A percentile compares a stretch with the other conserved stretches of the same genome.
These are phyloP conservation scores for Crotalus viridis DNA, from an alignment of 2,113 vertebrate species.

Conservation along the genomic window DNA sequence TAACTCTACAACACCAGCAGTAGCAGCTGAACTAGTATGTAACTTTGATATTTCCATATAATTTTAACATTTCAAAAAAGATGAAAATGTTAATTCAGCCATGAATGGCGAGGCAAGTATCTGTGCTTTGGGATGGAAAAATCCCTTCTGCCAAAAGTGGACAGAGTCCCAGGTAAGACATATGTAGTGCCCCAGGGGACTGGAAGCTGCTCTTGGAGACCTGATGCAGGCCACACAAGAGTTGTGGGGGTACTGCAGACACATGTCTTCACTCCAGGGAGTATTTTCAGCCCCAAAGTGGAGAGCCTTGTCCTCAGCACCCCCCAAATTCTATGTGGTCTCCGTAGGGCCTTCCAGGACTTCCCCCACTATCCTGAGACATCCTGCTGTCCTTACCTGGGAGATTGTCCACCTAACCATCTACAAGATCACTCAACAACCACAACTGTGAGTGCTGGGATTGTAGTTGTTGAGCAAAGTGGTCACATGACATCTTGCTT, in stretches of 20 bases:
- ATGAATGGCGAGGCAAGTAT: not conserved
- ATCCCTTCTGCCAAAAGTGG: not conserved
- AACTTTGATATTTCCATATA: constrained; percentile 9
- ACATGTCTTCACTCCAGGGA: not conserved
- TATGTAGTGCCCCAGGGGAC: not conserved
- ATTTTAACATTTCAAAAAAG: not conserved
- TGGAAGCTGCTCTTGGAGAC: not conserved
- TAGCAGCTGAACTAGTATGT: constrained; percentile 76
- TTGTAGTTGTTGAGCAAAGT: not conserved
- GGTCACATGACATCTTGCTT: not conserved
- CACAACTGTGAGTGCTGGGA: not conserved
- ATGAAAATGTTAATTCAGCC: not conserved
- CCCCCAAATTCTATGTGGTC: not conserved
- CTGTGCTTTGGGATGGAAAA: not conserved
- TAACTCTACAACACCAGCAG: constrained; percentile 51
- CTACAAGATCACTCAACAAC: not conserved
- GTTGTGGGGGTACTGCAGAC: not conserved
- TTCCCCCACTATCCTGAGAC: not conserved
- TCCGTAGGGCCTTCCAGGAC: not conserved
- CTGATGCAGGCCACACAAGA: not conserved
- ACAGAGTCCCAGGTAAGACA: not conserved
- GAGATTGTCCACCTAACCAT: not conserved
- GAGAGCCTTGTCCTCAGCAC: not conserved
- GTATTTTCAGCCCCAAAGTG: not conserved
- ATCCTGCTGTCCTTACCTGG: not conserved